Percentiles rank a stretch among this genome's conserved stretches.
These are phyloP conservation scores for Phrixothrix hirtus DNA, from an alignment of 2,888 invertebrate genomes.

Conservation along the genomic window DNA sequence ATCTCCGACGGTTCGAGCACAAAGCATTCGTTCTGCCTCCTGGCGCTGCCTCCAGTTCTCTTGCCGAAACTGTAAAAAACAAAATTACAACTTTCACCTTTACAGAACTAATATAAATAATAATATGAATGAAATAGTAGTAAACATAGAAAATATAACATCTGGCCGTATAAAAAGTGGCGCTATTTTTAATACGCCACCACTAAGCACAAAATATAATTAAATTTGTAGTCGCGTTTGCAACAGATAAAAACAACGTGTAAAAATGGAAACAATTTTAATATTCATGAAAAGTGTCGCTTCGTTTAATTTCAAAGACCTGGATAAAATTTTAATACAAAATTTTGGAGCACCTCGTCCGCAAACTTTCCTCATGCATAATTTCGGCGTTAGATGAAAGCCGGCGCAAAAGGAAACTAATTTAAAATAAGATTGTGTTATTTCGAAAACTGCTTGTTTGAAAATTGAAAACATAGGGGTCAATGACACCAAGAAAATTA, in stretches of 20 bases:
- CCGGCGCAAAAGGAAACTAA: conserved; percentile 2
- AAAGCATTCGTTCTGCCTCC: conserved; percentile 81
- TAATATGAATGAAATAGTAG: not conserved
- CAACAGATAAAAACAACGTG: not conserved
- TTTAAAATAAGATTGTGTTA: conserved; percentile 5
- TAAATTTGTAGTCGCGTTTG: not conserved
- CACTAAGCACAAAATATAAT: not conserved
- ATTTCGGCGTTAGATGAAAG: not conserved
- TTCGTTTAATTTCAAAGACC: conserved; percentile 2
- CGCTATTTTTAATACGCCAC: not conserved
- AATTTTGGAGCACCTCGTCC: conserved; percentile 3
- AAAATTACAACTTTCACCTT: not conserved
- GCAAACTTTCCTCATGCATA: not conserved
- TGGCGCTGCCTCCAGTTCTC: conserved; percentile 73
- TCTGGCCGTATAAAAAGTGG: not conserved
- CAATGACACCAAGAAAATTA: not conserved
- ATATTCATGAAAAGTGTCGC: not conserved
- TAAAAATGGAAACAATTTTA: not conserved
- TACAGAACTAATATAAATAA: no score
- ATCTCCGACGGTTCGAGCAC: conserved; percentile 85
- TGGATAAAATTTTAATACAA: conserved; percentile 5
- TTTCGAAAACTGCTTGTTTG: not conserved
- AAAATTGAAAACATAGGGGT: not conserved
- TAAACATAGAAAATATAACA: not conserved
- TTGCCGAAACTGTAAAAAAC: conserved; percentile 76